Evolutionary conservation across 35 echinoderm and acorn worm genomes (phyloP).

Genomic region (Hemicentrotus pulcherrimus): DNA sequence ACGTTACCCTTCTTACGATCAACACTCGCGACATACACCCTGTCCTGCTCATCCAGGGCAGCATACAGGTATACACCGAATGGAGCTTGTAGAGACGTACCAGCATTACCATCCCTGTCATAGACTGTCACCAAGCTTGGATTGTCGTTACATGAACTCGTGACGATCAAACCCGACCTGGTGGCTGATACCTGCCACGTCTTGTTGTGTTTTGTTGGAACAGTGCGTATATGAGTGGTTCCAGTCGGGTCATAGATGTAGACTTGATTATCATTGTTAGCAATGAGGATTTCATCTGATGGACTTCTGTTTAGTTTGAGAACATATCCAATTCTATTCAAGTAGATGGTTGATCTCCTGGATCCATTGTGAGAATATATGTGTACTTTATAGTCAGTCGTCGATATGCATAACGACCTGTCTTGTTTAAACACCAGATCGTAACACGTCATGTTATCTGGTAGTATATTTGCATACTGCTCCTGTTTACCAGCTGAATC

Average conservation of each 20-base stretch:
- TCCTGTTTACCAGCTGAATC: too few species aligned
- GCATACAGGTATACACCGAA: background rate
- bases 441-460: too few species aligned
- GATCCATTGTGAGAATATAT: too few species aligned
- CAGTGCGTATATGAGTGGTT: background rate
- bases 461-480: too few species aligned
- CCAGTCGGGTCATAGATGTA: background rate
- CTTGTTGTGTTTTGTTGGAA: background rate
- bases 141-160: background rate
- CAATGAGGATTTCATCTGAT: background rate
- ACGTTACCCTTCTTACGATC: background rate
- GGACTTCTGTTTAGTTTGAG: too few species aligned
- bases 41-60: background rate
- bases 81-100: background rate
- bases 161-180: background rate
- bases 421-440: too few species aligned
- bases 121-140: background rate
- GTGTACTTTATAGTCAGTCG: too few species aligned
- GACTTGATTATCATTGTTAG: background rate
- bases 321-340: too few species aligned
- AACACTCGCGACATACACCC: slow-evolving; percentile 1
- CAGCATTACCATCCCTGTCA: background rate
- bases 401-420: too few species aligned
- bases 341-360: too few species aligned
- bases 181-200: background rate